Conservation (phyloP, 2,888 invertebrate species). For the Hemaris fuciformis region DNA sequence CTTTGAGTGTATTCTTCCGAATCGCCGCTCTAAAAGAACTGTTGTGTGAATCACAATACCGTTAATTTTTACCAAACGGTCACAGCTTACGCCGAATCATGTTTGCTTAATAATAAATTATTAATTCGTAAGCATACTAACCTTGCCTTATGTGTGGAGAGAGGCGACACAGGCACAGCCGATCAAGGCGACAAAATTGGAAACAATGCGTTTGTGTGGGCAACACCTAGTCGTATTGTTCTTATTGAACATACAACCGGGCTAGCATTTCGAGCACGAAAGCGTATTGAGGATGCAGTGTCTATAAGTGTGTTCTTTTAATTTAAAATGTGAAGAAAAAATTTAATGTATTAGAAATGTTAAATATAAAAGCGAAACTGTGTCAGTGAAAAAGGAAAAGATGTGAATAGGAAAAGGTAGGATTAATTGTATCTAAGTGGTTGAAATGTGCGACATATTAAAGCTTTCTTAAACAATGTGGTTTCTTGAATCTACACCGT, state of each 20-base stretch:
- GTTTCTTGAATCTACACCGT: too few species aligned
- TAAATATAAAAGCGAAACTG: not conserved
- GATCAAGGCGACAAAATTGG: slow-evolving; percentile 47
- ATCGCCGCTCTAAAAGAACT: not conserved
- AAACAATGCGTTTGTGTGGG: slow-evolving; percentile 50
- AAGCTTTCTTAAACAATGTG: too few species aligned
- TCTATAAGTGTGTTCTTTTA: not conserved
- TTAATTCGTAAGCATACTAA: slow-evolving; percentile 35
- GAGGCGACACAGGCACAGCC: slow-evolving; percentile 30
- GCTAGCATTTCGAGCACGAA: slow-evolving; percentile 2
- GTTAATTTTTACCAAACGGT: slow-evolving; percentile 7
- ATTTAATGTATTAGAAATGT: not conserved
- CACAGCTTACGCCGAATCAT: slow-evolving; percentile 21
- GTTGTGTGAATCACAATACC: slow-evolving; percentile 12
- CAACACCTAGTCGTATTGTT: slow-evolving; percentile 26
- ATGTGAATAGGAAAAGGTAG: not conserved
- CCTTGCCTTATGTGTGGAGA: slow-evolving; percentile 47
- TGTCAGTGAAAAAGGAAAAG: not conserved
- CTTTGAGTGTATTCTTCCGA: not conserved
- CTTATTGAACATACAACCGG: slow-evolving; percentile 10
- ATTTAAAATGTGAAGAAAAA: not conserved
- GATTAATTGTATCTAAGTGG: too few species aligned
- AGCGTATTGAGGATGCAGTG: slow-evolving; percentile 1
- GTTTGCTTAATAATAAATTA: slow-evolving; percentile 28
- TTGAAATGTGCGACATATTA: too few species aligned